phyloP scores from a whole-genome alignment of 2,888 invertebrate genomes.

The Volucella zonaria region DNA sequence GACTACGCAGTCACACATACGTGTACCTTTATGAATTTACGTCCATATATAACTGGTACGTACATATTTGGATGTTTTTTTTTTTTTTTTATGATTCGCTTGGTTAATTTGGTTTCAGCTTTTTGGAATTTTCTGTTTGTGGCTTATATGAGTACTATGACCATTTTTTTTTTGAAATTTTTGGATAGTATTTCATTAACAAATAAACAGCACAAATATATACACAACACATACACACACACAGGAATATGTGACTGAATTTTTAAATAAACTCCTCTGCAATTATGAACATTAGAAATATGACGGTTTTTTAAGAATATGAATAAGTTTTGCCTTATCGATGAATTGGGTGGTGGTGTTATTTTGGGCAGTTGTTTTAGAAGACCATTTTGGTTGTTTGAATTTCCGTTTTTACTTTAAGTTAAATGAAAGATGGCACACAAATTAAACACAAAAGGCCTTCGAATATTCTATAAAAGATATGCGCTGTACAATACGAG shows the following conservation, averaged over 20 bases:
- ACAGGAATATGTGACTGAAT: constrained; percentile 23
- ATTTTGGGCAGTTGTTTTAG: constrained; percentile 10
- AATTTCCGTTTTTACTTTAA: constrained; percentile 19
- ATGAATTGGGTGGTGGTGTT: background rate
- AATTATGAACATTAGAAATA: constrained; percentile 2
- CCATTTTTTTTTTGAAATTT: constrained; percentile 12
- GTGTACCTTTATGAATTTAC: too few relatives aligned
- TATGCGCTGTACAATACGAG: too few relatives aligned
- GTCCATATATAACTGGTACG: too few relatives aligned
- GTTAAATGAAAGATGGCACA: too few relatives aligned
- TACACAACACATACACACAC: too few relatives aligned
- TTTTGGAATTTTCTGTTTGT: constrained; percentile 12
- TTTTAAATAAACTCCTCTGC: background rate
- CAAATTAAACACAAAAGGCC: too few relatives aligned
- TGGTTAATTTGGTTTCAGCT: background rate
- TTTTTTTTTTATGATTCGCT: too few relatives aligned
- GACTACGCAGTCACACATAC: too few relatives aligned
- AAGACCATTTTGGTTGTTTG: background rate
- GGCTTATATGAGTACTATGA: background rate
- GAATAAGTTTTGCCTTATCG: background rate
- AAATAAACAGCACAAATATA: constrained; percentile 32
- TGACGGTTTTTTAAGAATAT: constrained; percentile 1
- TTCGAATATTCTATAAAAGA: too few relatives aligned
- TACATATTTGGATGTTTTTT: too few relatives aligned
- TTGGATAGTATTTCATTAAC: constrained; percentile 51